Conservation (phyloP, 2,888 invertebrate genomes). For the Sycophila texana region DNA sequence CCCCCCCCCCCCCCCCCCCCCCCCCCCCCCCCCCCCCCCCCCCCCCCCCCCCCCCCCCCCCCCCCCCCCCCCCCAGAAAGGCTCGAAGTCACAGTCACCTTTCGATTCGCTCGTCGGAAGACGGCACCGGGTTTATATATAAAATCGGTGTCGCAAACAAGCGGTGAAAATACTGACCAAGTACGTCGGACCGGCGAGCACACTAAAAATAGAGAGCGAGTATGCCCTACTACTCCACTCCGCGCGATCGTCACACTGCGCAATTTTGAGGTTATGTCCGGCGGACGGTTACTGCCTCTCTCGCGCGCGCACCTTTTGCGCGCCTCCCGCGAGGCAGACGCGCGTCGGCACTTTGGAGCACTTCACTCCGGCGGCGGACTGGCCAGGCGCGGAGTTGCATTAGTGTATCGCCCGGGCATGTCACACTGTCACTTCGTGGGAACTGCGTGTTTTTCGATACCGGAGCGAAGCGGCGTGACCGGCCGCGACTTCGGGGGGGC, state of each 20-base stretch:
- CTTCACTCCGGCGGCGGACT: not conserved
- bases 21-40: too few relatives aligned
- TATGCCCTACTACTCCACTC: too few relatives aligned
- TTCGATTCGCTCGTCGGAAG: conserved; percentile 5
- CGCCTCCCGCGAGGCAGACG: not conserved
- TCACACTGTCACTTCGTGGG: too few relatives aligned
- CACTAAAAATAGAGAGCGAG: not conserved
- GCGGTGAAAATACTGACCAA: conserved; percentile 40
- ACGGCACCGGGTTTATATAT: conserved; percentile 30
- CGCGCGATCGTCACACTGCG: not conserved
- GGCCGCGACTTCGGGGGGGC: too few relatives aligned
- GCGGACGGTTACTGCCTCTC: not conserved
- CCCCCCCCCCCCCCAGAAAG: too few relatives aligned
- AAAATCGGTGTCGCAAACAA: conserved; percentile 37
- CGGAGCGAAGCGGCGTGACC: too few relatives aligned
- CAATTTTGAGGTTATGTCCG: conserved; percentile 45
- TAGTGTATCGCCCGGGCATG: too few relatives aligned
- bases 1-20: too few relatives aligned
- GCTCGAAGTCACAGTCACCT: conserved; percentile 29
- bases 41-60: too few relatives aligned
- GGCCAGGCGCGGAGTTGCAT: not conserved
- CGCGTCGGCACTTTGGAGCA: not conserved
- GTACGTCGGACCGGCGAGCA: conserved; percentile 38
- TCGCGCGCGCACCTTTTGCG: not conserved
- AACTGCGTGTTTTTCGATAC: too few relatives aligned